phyloP scores from a whole-genome alignment of 2,113 vertebrate species.

The Aspiorhynchus laticeps region DNA sequence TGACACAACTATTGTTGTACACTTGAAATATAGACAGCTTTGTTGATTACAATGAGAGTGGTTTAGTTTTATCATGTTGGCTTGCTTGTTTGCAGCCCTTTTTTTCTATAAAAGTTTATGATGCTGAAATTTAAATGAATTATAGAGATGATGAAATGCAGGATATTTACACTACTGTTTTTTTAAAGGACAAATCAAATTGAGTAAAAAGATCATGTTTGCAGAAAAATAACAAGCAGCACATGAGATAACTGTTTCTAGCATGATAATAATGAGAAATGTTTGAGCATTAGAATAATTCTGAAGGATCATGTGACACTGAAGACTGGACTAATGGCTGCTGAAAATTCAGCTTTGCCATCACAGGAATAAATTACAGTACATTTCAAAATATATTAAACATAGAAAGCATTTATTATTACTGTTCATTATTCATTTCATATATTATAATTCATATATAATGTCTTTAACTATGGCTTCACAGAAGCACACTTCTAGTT shows the following conservation, averaged over 20 bases:
- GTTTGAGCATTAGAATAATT: not conserved
- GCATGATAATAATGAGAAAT: not conserved
- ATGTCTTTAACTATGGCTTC: not conserved
- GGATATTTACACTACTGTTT: not conserved
- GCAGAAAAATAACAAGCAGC: no score
- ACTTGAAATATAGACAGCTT: not conserved
- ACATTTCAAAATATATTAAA: no score
- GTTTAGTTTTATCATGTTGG: not conserved
- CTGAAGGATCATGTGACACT: not conserved
- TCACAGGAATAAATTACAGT: not conserved
- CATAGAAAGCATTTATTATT: not conserved
- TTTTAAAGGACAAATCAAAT: not conserved
- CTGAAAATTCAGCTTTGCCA: not conserved
- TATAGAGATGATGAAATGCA: not conserved
- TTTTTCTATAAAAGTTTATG: not conserved
- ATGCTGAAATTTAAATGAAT: not conserved
- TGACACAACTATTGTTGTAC: not conserved
- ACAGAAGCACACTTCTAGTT: not conserved
- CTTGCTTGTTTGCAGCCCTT: not conserved
- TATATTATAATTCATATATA: not conserved
- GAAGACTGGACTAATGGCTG: not conserved
- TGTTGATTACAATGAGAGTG: not conserved
- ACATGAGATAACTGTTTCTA: not conserved
- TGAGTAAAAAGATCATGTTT: no score
- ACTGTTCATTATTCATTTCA: not conserved